Conservation (phyloP, 2,113 vertebrate genomes). For the Sterrhoptilus dennistouni region DNA sequence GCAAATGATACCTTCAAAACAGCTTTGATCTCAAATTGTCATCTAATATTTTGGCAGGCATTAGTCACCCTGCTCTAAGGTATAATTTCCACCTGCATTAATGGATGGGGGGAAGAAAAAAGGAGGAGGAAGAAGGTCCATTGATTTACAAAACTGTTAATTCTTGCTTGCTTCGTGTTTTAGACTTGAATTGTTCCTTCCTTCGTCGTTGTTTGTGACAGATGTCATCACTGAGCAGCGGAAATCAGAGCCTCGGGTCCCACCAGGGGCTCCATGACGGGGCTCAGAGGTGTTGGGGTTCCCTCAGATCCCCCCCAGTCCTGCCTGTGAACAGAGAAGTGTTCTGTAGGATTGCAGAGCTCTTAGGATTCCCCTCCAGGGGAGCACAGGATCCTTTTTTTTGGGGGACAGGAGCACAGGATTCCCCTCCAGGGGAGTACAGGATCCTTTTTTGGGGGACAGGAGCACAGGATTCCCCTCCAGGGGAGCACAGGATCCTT, state of each 20-base stretch:
- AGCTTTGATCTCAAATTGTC: constrained; percentile 19
- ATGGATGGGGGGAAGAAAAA: not conserved
- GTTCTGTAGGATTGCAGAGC: not conserved
- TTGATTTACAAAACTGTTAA: not conserved
- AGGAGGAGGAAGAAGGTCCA: not conserved
- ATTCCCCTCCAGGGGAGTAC: not conserved
- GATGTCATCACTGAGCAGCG: not conserved
- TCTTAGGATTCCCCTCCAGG: not conserved
- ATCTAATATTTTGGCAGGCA: constrained; percentile 12
- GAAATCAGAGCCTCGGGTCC: not conserved
- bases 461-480: too few relatives aligned
- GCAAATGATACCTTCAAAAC: constrained; percentile 4
- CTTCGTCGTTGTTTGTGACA: not conserved
- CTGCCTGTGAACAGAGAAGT: not conserved
- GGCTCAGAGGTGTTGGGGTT: accelerated
- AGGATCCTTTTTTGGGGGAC: too few relatives aligned
- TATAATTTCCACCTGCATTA: not conserved
- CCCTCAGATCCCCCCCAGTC: accelerated
- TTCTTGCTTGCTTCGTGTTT: not conserved
- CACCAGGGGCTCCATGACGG: accelerated
- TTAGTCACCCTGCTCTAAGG: constrained; percentile 11
- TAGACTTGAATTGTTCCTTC: not conserved
- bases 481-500: not conserved
- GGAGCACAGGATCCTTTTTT: not conserved
- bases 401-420: too few relatives aligned